A percentile compares a stretch with the other conserved stretches of the same genome.
Conservation (phyloP, 2,113 vertebrate genomes). For the Gambusia affinis region DNA sequence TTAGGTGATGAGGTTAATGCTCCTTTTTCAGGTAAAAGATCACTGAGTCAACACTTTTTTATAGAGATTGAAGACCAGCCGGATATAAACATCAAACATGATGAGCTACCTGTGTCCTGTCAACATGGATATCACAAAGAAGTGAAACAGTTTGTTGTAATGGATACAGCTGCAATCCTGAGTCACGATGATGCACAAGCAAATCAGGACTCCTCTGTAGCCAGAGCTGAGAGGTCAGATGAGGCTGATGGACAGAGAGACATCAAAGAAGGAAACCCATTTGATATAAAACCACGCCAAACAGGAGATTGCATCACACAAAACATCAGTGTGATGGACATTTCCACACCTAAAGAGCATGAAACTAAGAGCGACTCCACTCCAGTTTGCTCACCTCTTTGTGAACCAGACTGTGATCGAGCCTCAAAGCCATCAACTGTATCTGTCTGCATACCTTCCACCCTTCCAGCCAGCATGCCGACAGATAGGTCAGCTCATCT, state of each 20-base stretch:
- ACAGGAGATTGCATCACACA: not conserved
- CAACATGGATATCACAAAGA: slow-evolving; percentile 6
- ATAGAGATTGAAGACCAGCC: slow-evolving; percentile 17
- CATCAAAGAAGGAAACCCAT: not conserved
- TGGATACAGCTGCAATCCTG: not conserved
- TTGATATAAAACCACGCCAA: not conserved
- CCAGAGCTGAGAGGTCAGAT: not conserved
- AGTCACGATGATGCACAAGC: not conserved
- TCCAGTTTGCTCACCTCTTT: slow-evolving; percentile 15
- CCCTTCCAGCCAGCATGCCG: slow-evolving; percentile 27
- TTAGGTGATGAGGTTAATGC: slow-evolving; percentile 36
- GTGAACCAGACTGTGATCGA: slow-evolving; percentile 8
- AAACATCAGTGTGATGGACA: not conserved
- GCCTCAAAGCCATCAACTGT: slow-evolving; percentile 25
- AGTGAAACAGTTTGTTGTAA: not conserved
- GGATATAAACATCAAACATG: slow-evolving; percentile 48
- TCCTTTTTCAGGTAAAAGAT: not conserved
- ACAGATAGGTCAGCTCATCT: slow-evolving; percentile 25
- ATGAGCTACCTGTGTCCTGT: slow-evolving; percentile 39
- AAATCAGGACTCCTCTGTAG: not conserved
- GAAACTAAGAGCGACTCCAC: not conserved
- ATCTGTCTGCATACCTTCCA: slow-evolving; percentile 33
- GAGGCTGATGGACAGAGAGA: not conserved
- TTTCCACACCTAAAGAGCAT: not conserved
- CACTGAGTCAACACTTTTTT: slow-evolving; percentile 16